Evolutionary conservation across 2,888 invertebrate species (phyloP), one percentile per base, ranked within the genome.

Genomic region (Drymonia ruficornis): DNA sequence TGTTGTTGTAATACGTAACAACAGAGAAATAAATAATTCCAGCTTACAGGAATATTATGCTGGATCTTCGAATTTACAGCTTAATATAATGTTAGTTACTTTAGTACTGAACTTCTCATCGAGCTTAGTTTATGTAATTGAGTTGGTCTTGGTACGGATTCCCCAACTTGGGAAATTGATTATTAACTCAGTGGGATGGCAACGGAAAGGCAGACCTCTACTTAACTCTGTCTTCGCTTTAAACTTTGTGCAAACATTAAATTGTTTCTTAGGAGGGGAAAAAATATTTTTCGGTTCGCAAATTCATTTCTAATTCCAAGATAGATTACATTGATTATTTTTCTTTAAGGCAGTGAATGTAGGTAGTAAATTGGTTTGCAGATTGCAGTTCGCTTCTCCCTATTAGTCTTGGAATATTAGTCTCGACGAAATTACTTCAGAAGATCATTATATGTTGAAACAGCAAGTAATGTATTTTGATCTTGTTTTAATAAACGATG

Each of bases 11-110:
- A n/a, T n/a, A 31, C 31, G 31, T 31, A 31, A 31, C 31, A 3
- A 9, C 23, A 23, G 3, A 38, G 7, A 9, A 38, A 38, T 8
- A 7, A 43, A 43, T 43, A 19, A 45, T 28, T 28, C 1, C n/a
- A 28, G 28, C 68, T 70, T 76, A 73, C 70, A 78, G 65, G 70
- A 64, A 64, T 74, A 78, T 78, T 72, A 70, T 73, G 68, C 62
- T 48, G 53, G 64, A 71, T 70, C 63, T 70, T 63, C 60, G 61
- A 66, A 74, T 67, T 67, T 62, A 59, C 62, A 65, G 61, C 70
- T 72, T 67, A 64, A 76, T 78, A 74, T 81, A 79, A n/a, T n/a
- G n/a, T 77, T 78, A 80, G 75, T 83, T 78, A 73, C 63, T n/a
- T n/a, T 63, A 61, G 65, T 63, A 72, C 65, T 59, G 67, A 80